A percentile compares a stretch with the other conserved stretches of the same genome.
Conservation (phyloP, 2,113 vertebrate species). For the Atractosteus spatula region DNA sequence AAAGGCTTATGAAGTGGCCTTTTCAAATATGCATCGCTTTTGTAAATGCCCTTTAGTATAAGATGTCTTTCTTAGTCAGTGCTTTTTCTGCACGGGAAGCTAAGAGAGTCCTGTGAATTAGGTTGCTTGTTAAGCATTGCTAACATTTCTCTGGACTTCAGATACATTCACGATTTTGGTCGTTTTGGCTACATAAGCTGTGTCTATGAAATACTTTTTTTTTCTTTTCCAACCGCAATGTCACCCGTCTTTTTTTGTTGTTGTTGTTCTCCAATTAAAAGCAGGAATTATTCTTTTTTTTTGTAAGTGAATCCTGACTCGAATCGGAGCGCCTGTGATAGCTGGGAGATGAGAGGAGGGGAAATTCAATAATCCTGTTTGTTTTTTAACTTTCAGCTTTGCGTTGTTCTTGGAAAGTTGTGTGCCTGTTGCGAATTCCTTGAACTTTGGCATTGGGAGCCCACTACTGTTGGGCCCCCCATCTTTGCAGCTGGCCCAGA, state of each 20-base stretch:
- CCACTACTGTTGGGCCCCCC: constrained; percentile 76
- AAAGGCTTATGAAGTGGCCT: too few relatives aligned
- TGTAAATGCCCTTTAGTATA: too few relatives aligned
- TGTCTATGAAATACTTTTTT: not conserved
- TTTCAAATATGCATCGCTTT: too few relatives aligned
- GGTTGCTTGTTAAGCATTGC: too few relatives aligned
- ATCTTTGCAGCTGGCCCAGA: constrained; percentile 82
- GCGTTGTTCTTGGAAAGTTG: constrained; percentile 85
- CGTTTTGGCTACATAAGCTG: not conserved
- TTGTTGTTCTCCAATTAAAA: constrained; percentile 9
- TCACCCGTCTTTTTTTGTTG: constrained; percentile 8
- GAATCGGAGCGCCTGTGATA: constrained; percentile 14
- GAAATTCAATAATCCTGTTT: constrained; percentile 70
- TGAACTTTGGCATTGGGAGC: constrained; percentile 76
- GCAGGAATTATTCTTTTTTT: not conserved
- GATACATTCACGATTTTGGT: too few relatives aligned
- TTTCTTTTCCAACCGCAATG: not conserved
- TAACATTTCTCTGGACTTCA: too few relatives aligned
- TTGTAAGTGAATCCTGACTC: constrained; percentile 6
- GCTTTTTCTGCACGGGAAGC: too few relatives aligned
- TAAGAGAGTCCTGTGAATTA: too few relatives aligned
- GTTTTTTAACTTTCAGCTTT: constrained; percentile 95
- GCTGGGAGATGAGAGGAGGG: constrained; percentile 18
- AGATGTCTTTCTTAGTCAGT: too few relatives aligned
- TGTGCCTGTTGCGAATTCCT: constrained; percentile 77